phyloP scores from a whole-genome alignment of 2,888 invertebrate genomes.

The Schrankia costaestrigalis region DNA sequence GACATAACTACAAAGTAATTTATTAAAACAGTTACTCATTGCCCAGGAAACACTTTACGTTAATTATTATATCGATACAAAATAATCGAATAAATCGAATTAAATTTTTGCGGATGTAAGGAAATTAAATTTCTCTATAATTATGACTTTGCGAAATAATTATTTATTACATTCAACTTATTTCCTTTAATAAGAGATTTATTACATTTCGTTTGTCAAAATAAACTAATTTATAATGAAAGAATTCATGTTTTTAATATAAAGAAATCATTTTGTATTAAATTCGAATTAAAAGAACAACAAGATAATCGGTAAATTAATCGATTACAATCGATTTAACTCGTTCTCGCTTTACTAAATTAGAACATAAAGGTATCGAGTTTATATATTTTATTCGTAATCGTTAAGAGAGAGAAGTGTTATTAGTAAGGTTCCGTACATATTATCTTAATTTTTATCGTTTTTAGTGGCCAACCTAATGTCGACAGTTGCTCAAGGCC shows the following conservation, averaged over 20 bases:
- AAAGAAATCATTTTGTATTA: constrained; percentile 40
- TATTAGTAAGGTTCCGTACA: constrained; percentile 29
- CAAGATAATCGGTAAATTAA: constrained; percentile 57
- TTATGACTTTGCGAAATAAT: constrained; percentile 7
- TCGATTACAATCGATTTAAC: constrained; percentile 48
- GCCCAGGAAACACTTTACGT: constrained; percentile 16
- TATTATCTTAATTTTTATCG: too few relatives aligned
- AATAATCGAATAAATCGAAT: constrained; percentile 9
- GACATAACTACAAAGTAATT: too few relatives aligned
- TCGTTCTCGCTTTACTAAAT: constrained; percentile 44
- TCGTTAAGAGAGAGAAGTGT: constrained; percentile 15
- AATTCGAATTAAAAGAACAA: constrained; percentile 47
- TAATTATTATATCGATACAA: constrained; percentile 20
- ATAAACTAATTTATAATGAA: constrained; percentile 22
- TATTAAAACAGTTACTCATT: too few relatives aligned
- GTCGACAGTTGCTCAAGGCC: too few relatives aligned
- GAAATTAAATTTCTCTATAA: constrained; percentile 8
- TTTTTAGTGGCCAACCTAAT: too few relatives aligned
- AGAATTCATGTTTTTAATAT: constrained; percentile 33
- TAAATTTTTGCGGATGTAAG: constrained; percentile 24
- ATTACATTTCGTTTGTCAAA: constrained; percentile 33
- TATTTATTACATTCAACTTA: too few relatives aligned
- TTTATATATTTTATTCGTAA: constrained; percentile 34
- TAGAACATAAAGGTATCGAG: constrained; percentile 51
- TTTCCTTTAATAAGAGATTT: too few relatives aligned